Evolutionary conservation across 2,113 vertebrate genomes (phyloP).

Genomic region (Corynorhinus townsendii): DNA sequence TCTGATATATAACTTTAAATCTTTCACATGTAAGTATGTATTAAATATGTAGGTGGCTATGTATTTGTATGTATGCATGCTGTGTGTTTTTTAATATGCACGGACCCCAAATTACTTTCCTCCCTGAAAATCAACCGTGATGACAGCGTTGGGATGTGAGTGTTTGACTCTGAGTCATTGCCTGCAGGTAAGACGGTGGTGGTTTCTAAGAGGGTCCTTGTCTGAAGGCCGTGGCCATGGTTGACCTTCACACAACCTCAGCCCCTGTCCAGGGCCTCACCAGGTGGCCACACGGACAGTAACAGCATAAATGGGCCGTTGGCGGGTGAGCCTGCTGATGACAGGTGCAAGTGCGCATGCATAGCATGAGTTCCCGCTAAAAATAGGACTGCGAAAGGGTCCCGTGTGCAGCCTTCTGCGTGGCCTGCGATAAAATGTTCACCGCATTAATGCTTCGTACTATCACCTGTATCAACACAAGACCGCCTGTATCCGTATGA

Average conservation of each 20-base stretch:
- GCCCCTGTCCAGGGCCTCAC: constrained; percentile 40
- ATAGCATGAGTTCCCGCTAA: constrained; percentile 67
- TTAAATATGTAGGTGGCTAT: neutral
- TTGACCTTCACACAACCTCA: constrained; percentile 64
- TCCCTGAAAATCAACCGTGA: neutral
- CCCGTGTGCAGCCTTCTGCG: constrained; percentile 11
- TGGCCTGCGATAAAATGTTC: constrained; percentile 33
- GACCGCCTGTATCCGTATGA: neutral
- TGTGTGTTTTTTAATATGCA: neutral
- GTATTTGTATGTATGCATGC: neutral
- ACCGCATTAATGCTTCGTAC: constrained; percentile 7
- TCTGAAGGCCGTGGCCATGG: neutral
- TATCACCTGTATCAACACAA: neutral
- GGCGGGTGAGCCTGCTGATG: constrained; percentile 41
- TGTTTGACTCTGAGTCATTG: neutral
- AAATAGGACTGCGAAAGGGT: constrained; percentile 66
- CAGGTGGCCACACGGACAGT: constrained; percentile 59
- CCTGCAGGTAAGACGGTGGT: neutral
- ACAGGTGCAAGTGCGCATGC: constrained; percentile 43
- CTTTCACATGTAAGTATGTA: neutral
- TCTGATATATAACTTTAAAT: neutral
- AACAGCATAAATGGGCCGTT: constrained; percentile 65
- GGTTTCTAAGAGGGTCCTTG: neutral
- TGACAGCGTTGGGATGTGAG: neutral
- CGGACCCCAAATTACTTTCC: neutral